Evolutionary conservation across 2,113 vertebrate species (phyloP).

Genomic region (Arothron firmamentum): DNA sequence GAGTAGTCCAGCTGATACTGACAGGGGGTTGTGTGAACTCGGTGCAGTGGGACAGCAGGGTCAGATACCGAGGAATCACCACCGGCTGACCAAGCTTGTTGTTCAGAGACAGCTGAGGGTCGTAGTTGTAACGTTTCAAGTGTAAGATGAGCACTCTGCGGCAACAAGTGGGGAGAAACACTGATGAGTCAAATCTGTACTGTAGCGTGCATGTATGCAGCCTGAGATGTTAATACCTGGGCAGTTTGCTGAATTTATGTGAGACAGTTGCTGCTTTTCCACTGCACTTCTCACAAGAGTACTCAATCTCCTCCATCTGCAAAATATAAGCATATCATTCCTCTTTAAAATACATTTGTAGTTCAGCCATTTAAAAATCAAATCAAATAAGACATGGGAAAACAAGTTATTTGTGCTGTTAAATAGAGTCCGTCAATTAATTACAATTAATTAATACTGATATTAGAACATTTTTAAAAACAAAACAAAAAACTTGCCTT

Average conservation of each 20-base stretch:
- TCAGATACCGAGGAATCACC: conserved; percentile 91
- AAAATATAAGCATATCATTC: conserved; percentile 30
- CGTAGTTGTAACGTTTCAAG: conserved; percentile 97
- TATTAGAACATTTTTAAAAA: too few species aligned
- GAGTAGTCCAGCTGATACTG: conserved; percentile 81
- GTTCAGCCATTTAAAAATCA: too few species aligned
- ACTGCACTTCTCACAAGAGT: conserved; percentile 96
- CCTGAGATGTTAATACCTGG: conserved; percentile 75
- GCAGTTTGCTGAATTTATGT: conserved; percentile 96
- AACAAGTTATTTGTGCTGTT: background rate
- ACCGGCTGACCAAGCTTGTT: conserved; percentile 97
- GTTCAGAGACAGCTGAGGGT: conserved; percentile 91
- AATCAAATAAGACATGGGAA: too few species aligned
- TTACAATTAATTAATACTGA: background rate
- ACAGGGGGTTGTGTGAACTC: conserved; percentile 86
- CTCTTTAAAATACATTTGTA: too few species aligned
- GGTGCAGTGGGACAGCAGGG: conserved; percentile 88
- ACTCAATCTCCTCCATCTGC: conserved; percentile 93
- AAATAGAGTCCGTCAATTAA: too few species aligned
- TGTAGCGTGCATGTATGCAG: too few species aligned
- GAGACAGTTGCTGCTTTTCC: conserved; percentile 89
- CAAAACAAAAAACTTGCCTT: conserved; percentile 71
- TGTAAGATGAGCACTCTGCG: conserved; percentile 94
- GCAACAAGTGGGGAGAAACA: background rate
- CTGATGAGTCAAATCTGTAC: background rate